Percentiles rank a stretch among this genome's conserved stretches.
Conservation (phyloP, 2,113 vertebrate genomes). For the Phrynosoma platyrhinos region DNA sequence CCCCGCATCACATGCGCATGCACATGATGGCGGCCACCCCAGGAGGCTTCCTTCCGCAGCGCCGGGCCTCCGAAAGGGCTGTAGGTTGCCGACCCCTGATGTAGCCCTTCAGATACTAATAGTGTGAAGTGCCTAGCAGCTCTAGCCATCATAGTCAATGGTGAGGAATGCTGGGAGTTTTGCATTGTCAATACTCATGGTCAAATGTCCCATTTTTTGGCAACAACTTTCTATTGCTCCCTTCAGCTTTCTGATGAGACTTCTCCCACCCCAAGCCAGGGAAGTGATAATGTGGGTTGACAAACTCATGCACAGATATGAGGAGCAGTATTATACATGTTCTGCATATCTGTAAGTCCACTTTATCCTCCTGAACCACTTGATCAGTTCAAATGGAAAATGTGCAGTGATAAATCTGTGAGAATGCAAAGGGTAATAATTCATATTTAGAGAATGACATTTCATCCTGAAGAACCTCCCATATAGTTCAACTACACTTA, state of each 20-base stretch:
- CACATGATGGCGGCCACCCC: too few species aligned
- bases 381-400: neutral
- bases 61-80: too few species aligned
- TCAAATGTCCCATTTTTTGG: too few species aligned
- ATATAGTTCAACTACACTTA: neutral
- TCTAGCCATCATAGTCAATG: too few species aligned
- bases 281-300: neutral
- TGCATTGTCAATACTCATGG: too few species aligned
- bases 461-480: neutral
- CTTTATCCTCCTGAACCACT: neutral
- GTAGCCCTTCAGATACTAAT: too few species aligned
- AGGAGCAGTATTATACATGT: neutral
- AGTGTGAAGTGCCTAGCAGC: too few species aligned
- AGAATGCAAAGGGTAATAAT: neutral
- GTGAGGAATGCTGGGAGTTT: too few species aligned
- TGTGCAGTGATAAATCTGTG: neutral
- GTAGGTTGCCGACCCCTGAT: too few species aligned
- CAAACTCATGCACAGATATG: neutral
- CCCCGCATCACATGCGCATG: too few species aligned
- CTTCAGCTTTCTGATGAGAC: neutral
- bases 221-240: neutral
- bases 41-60: too few species aligned
- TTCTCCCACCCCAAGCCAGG: neutral
- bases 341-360: neutral
- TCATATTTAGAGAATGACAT: neutral